phyloP scores from a whole-genome alignment of 1,140 invertebrate genomes.

The Drosophila saltans region DNA sequence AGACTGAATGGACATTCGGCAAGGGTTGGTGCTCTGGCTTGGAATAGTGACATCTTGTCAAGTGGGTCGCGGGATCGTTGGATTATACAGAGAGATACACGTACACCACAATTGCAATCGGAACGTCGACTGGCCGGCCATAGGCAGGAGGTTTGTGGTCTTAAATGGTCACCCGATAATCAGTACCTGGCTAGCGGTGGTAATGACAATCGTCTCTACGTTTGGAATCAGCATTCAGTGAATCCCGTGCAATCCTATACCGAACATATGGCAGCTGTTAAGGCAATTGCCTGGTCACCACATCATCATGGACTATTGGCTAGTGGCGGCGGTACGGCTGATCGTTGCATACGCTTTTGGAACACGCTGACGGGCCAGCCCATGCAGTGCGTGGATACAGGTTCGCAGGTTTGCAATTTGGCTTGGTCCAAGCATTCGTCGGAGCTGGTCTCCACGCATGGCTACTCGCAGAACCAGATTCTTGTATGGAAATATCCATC shows the following conservation, averaged over 20 bases:
- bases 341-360: conserved; percentile 99
- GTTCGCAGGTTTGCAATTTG: conserved; percentile 99
- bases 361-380: conserved; percentile 99
- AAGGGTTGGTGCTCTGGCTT: conserved; percentile 96
- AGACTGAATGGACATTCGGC: conserved; percentile 97
- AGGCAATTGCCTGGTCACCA: conserved; percentile 99
- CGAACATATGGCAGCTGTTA: conserved; percentile 98
- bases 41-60: conserved; percentile 98
- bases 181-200: conserved; percentile 99
- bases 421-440: conserved; percentile 99
- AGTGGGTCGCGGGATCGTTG: conserved; percentile 97
- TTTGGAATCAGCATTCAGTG: conserved; percentile 97
- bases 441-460: conserved; percentile 99
- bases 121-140: conserved; percentile 94
- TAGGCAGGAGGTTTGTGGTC: conserved; percentile 98
- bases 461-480: conserved; percentile 99
- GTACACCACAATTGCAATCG: conserved; percentile 91
- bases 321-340: conserved; percentile 98
- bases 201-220: conserved; percentile 99
- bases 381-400: conserved; percentile 99
- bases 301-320: conserved; percentile 99
- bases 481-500: conserved; percentile 99
- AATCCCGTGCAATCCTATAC: conserved; percentile 97
- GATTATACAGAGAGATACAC: conserved; percentile 97
- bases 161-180: conserved; percentile 99